Evolutionary conservation across 2,797 vertebrate genomes (phyloP), one percentile per base, ranked within the genome.

Genomic region (Rhodeus uyekii): DNA sequence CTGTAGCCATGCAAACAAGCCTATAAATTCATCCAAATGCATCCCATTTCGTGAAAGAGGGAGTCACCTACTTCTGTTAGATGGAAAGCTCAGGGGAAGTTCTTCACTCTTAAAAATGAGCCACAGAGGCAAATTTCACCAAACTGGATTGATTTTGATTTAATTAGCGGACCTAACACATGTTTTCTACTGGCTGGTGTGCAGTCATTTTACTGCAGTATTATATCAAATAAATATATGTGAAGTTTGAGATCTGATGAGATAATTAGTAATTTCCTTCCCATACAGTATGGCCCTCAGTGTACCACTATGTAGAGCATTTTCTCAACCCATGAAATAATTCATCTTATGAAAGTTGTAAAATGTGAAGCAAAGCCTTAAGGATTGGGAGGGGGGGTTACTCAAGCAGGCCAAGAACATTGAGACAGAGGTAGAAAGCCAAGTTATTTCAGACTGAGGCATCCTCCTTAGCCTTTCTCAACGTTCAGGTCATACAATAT

Each of bases 1-100:
- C 58, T 39, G 38, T 80, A 84, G 73, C 80, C 69, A 78, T 78
- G 78, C 77, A 87, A 88, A 88, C 87, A 88, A 72, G 82, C 76
- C 77, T 24, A 85, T 81, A 72, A 80, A 86, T 86, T 83, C 24
- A 86, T 88, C 76, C 48, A 39, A 77, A 84, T 72, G 72, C 60
- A 55, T 74, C 60, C 46, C 34, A 74, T 67, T 65, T 81, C 71
- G 53, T 32, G n/a, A 69, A 65, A 75, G 58, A 7, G 61, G 60
- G 14, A 61, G 78, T 83, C 61, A 50, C 32, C 63, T 38, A 19
- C 32, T 14, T 64, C 29, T 24, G 39, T 53, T 63, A 71, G 65
- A 78, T 64, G 78, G 55, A 72, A 87, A 78, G 74, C 86, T 87
- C 83, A 36, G 27, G 81, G 65, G 83, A 87, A 76, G n/a, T 48